Percentiles rank a stretch among this genome's conserved stretches.
These are phyloP conservation scores for Listrodromus nycthemerus DNA, from an alignment of 2,888 invertebrate genomes.

Conservation along the genomic window DNA sequence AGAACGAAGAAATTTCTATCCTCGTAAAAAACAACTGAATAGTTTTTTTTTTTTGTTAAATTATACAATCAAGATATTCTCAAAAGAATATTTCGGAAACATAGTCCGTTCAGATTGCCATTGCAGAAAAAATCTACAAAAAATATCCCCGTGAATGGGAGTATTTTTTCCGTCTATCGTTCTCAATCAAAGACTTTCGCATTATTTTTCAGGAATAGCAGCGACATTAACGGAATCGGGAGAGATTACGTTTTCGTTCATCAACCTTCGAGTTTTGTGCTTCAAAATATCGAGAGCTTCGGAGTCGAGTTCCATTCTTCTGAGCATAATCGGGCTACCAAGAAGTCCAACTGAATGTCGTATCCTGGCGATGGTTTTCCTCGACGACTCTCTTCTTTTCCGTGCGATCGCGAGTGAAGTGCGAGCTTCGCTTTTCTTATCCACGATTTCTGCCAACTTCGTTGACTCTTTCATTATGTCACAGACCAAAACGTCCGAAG, in stretches of 20 bases:
- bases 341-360: constrained; percentile 62
- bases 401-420: constrained; percentile 49
- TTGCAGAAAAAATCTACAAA: neutral
- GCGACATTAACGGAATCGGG: neutral
- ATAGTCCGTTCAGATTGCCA: no score
- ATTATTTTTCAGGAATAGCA: constrained; percentile 41
- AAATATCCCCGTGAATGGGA: no score
- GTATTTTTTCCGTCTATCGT: no score
- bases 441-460: constrained; percentile 26
- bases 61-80: neutral
- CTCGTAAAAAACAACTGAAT: neutral
- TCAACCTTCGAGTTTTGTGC: constrained; percentile 11
- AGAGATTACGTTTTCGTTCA: neutral
- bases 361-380: constrained; percentile 63
- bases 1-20: constrained; percentile 18
- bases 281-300: constrained; percentile 54
- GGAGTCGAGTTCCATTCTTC: constrained; percentile 66
- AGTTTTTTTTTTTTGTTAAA: neutral
- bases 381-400: constrained; percentile 54
- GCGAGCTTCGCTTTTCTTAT: constrained; percentile 47
- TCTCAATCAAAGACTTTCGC: neutral
- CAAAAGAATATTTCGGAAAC: no score
- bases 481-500: constrained; percentile 49
- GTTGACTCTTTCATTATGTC: constrained; percentile 43
- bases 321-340: constrained; percentile 62